Evolutionary conservation across 2,797 vertebrate species (phyloP), one percentile per base, ranked within the genome.

Genomic region (Melanotaenia nigrans): DNA sequence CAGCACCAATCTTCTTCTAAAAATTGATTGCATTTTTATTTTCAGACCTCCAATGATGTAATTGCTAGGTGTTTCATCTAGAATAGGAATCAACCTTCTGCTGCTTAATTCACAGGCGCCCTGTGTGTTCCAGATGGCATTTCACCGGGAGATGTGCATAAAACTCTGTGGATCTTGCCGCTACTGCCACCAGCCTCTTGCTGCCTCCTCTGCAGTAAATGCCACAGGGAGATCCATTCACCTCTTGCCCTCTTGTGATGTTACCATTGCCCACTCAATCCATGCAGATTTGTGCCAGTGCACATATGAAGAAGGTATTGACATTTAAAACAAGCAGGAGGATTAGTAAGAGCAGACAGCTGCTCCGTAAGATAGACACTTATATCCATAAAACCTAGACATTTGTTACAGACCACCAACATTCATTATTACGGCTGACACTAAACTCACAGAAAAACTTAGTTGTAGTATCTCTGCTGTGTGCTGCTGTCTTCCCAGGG

Each of bases 311-410:
- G 73, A 70, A 85, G 78, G 85, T 86, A 90, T 87, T 92, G 83
- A 85, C 90, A 93, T 92, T 92, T 89, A 82, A 89, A 85, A 92
- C 75, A 82, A 89, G 86, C 81, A 63, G 33, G 68, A 79, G 83
- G 86, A 88, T 91, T 92, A 90, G 74, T 22, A n/a, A 68, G 63
- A 75, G 86, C 69, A 80, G 84, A 71, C 88, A 83, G 81, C 86
- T 94, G 90, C 71, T 75, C 63, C 86, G 83, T 77, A 73, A 87
- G 86, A 92, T 89, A 90, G 62, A 82, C 67, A 75, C 81, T 85
- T 89, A 82, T 72, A 85, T 82, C 78, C 84, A 82, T 77, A 74
- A 77, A 87, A 85, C 84, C 55, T 40, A 85, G 68, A 77, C 79
- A 73, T 75, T 69, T 69, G 78, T 79, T 79, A 61, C 56, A 63